Conservation (phyloP, 2,888 invertebrate genomes). For the Cheilosia vulpina region DNA sequence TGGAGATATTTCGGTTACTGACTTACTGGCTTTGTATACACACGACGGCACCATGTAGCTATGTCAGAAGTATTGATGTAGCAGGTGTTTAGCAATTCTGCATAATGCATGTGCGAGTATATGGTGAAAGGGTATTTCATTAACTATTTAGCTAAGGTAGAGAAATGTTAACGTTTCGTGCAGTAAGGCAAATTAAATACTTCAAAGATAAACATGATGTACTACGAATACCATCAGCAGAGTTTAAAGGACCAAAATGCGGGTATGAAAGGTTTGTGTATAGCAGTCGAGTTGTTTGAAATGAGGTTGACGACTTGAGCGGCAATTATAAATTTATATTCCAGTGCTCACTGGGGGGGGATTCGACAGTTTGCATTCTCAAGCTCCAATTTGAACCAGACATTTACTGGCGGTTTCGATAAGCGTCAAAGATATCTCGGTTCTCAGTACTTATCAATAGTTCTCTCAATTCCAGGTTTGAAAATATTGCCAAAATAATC, state of each 20-base stretch:
- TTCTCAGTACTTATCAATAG: too few relatives aligned
- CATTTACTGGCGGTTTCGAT: too few relatives aligned
- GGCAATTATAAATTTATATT: constrained; percentile 6
- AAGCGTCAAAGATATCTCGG: too few relatives aligned
- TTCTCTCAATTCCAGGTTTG: too few relatives aligned
- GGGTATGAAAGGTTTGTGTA: background rate
- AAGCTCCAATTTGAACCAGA: too few relatives aligned
- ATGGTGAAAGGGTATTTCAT: constrained; percentile 53
- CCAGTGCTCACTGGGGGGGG: background rate
- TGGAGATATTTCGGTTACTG: constrained; percentile 53
- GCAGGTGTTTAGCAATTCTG: constrained; percentile 60
- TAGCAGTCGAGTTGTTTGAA: constrained; percentile 2
- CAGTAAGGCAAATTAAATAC: constrained; percentile 53
- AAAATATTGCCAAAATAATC: too few relatives aligned
- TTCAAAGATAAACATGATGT: constrained; percentile 47
- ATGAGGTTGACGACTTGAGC: background rate
- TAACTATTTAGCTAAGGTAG: constrained; percentile 52
- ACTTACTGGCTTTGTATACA: constrained; percentile 50
- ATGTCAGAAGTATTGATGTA: constrained; percentile 19
- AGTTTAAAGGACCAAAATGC: constrained; percentile 15
- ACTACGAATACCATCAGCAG: background rate
- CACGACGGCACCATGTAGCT: background rate
- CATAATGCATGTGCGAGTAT: constrained; percentile 29
- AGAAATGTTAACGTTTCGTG: constrained; percentile 49
- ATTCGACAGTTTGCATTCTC: too few relatives aligned